phyloP scores from a whole-genome alignment of 1,140 invertebrate species.

The Amphibalanus amphitrite region DNA sequence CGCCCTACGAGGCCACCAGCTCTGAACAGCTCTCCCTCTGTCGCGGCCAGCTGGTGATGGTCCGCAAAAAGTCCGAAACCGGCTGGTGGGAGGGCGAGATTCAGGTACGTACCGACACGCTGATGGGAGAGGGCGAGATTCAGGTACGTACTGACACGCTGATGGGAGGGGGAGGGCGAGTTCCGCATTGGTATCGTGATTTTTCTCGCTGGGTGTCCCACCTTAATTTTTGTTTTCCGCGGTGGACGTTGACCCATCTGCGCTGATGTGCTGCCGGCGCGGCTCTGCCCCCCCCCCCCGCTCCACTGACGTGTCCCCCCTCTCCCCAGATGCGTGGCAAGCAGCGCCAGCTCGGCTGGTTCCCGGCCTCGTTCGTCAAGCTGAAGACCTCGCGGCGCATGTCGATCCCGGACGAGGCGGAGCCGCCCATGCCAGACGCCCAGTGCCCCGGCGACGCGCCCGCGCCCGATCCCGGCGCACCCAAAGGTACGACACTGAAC shows the following conservation, averaged over 20 bases:
- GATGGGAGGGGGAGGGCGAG: no score
- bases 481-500: conserved; percentile 11
- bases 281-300: no score
- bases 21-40: conserved; percentile 73
- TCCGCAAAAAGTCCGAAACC: conserved; percentile 85
- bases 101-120: conserved; percentile 37
- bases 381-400: conserved; percentile 25
- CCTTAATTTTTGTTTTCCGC: no score
- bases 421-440: conserved; percentile 6
- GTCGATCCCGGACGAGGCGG: conserved; percentile 16
- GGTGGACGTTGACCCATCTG: conserved; percentile 17
- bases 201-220: no score
- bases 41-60: conserved; percentile 86
- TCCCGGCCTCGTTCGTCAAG: conserved; percentile 93
- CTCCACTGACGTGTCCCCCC: conserved; percentile 5
- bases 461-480: conserved; percentile 17
- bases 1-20: conserved; percentile 71
- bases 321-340: conserved; percentile 63
- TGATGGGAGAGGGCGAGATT: background rate
- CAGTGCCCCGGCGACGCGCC: conserved; percentile 18
- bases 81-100: conserved; percentile 99
- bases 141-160: conserved; percentile 24
- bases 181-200: no score
- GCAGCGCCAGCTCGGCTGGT: conserved; percentile 89
- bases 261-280: no score